A percentile compares a stretch with the other conserved stretches of the same genome.
These are phyloP conservation scores for Temnothorax curvispinosus DNA, from an alignment of 1,140 invertebrate genomes.

Conservation along the genomic window DNA sequence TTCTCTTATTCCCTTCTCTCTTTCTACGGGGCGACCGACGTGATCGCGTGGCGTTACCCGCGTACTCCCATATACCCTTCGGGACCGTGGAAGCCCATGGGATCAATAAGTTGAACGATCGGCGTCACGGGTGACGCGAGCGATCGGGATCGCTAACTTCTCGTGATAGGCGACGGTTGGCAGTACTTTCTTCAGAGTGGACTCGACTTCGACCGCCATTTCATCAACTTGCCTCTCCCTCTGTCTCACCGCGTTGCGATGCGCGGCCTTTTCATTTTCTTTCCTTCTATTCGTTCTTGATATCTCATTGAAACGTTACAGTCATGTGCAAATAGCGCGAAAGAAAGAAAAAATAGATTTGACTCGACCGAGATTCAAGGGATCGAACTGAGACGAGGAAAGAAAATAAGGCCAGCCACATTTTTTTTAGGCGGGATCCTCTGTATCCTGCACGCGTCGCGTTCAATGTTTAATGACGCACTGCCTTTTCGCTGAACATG, in stretches of 20 bases:
- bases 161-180: neutral
- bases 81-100: neutral
- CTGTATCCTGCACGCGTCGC: too few species aligned
- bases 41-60: neutral
- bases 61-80: neutral
- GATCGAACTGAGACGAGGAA: too few species aligned
- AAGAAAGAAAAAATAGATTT: neutral
- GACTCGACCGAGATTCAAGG: too few species aligned
- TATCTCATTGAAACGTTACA: constrained; percentile 69
- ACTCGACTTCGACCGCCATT: constrained; percentile 70
- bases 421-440: too few species aligned
- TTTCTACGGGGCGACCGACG: too few species aligned
- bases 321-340: constrained; percentile 52
- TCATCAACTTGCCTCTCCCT: constrained; percentile 48
- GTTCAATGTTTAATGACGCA: too few species aligned
- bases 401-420: too few species aligned
- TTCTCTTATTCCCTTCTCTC: neutral
- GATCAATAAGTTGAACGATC: constrained; percentile 46
- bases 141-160: constrained; percentile 34
- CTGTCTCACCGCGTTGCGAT: neutral
- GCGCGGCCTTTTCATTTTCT: constrained; percentile 16
- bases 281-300: constrained; percentile 59
- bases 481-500: too few species aligned
- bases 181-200: constrained; percentile 21
- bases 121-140: neutral